Conservation (phyloP, 1,140 invertebrate genomes). For the Diorhabda sublineata region DNA sequence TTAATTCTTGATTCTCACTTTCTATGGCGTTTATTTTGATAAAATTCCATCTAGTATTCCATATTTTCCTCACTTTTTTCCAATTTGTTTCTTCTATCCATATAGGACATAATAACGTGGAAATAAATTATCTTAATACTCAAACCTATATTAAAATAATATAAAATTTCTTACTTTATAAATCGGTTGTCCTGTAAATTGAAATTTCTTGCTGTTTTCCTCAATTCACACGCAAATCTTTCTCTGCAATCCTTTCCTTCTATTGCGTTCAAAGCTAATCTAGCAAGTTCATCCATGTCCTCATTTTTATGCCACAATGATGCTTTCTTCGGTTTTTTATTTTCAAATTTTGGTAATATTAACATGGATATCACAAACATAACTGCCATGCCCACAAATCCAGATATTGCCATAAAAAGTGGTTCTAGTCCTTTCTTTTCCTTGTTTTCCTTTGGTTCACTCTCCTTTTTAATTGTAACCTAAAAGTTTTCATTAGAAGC, state of each 20-base stretch:
- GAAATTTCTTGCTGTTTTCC: constrained; percentile 40
- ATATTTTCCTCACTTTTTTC: too few species aligned
- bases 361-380: constrained; percentile 48
- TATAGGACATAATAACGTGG: too few species aligned
- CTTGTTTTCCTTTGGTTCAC: constrained; percentile 12
- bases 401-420: constrained; percentile 50
- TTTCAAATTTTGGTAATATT: constrained; percentile 47
- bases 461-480: constrained; percentile 35
- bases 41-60: too few species aligned
- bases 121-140: too few species aligned
- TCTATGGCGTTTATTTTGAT: too few species aligned
- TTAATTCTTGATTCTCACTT: too few species aligned
- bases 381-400: constrained; percentile 50
- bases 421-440: constrained; percentile 44
- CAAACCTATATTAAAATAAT: neutral
- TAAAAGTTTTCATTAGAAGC: neutral
- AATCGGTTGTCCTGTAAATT: constrained; percentile 43
- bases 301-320: constrained; percentile 29
- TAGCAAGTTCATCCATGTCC: constrained; percentile 33
- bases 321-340: constrained; percentile 27
- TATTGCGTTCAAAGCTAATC: constrained; percentile 40
- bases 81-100: too few species aligned
- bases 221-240: constrained; percentile 43
- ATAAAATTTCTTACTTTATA: constrained; percentile 36
- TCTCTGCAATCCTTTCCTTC: constrained; percentile 44